Conservation (phyloP, 1,140 invertebrate genomes). For the Apis florea region DNA sequence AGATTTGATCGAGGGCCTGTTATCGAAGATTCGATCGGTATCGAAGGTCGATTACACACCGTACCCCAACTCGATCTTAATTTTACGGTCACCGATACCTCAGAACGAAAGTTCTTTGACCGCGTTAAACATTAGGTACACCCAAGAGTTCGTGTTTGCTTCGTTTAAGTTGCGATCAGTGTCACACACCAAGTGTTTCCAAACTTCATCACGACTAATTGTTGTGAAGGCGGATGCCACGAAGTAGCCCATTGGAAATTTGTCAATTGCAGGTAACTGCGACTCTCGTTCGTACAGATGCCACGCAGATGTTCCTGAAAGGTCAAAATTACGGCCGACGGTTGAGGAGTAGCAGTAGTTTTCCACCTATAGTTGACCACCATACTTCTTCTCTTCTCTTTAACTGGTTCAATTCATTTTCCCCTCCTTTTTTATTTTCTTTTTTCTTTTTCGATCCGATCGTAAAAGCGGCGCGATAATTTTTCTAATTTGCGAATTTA, state of each 20-base stretch:
- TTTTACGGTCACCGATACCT: neutral
- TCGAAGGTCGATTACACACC: neutral
- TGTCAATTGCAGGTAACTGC: conserved; percentile 65
- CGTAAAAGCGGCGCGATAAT: neutral
- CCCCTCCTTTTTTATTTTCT: neutral
- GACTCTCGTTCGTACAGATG: conserved; percentile 56
- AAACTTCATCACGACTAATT: conserved; percentile 64
- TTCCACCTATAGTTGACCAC: conserved; percentile 29
- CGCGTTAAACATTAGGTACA: conserved; percentile 19
- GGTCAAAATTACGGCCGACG: conserved; percentile 60
- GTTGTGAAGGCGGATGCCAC: conserved; percentile 56
- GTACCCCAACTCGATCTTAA: neutral
- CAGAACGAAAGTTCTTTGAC: conserved; percentile 1
- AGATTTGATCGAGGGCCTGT: too few species aligned
- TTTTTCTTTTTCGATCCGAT: neutral
- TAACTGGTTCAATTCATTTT: neutral
- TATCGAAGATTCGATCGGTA: too few species aligned
- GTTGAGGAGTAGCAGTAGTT: conserved; percentile 39
- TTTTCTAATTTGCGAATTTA: neutral
- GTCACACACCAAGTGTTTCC: conserved; percentile 59
- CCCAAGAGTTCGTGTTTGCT: conserved; percentile 19
- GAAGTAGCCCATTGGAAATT: conserved; percentile 65
- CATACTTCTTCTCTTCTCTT: conserved; percentile 3
- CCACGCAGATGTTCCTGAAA: conserved; percentile 65
- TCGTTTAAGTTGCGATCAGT: conserved; percentile 56